Percentiles rank a stretch among this genome's conserved stretches.
phyloP scores from a whole-genome alignment of 2,888 invertebrate genomes.

The Plemyria rubiginata region DNA sequence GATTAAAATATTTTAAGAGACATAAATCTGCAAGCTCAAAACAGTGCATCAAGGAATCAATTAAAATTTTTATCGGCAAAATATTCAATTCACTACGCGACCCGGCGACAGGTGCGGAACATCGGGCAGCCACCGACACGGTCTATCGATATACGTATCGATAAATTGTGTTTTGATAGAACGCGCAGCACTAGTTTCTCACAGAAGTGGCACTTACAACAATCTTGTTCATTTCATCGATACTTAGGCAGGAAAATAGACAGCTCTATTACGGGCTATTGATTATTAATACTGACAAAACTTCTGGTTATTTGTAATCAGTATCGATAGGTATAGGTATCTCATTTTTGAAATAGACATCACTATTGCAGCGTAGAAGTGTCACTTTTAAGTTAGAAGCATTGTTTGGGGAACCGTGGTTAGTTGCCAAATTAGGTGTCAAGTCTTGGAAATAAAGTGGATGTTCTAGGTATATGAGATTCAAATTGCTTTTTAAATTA shows the following conservation, averaged over 20 bases:
- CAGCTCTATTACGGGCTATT: neutral
- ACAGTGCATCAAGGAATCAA: slow-evolving; percentile 24
- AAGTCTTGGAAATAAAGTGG: slow-evolving; percentile 13
- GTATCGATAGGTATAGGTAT: slow-evolving; percentile 3
- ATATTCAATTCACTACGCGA: slow-evolving; percentile 46
- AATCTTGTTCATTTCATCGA: slow-evolving; percentile 15
- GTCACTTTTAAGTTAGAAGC: slow-evolving; percentile 21
- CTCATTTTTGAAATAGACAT: slow-evolving; percentile 5
- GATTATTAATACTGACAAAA: neutral
- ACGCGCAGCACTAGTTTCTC: slow-evolving; percentile 46
- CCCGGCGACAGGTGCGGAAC: slow-evolving; percentile 72
- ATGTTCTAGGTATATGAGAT: neutral
- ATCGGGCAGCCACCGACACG: slow-evolving; percentile 49
- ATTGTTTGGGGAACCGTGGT: slow-evolving; percentile 19
- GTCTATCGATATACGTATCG: slow-evolving; percentile 63
- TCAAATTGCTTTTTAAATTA: neutral
- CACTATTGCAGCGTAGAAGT: slow-evolving; percentile 11
- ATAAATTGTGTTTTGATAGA: slow-evolving; percentile 71
- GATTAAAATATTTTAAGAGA: neutral
- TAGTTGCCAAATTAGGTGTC: slow-evolving; percentile 21
- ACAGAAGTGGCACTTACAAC: slow-evolving; percentile 46
- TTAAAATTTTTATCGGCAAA: slow-evolving; percentile 52
- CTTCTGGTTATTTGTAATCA: neutral
- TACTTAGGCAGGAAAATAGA: neutral
- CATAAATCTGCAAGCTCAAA: neutral